Base-by-base conservation (phyloP, 2,797 vertebrate genomes). In the Epinephelus coioides region DNA sequence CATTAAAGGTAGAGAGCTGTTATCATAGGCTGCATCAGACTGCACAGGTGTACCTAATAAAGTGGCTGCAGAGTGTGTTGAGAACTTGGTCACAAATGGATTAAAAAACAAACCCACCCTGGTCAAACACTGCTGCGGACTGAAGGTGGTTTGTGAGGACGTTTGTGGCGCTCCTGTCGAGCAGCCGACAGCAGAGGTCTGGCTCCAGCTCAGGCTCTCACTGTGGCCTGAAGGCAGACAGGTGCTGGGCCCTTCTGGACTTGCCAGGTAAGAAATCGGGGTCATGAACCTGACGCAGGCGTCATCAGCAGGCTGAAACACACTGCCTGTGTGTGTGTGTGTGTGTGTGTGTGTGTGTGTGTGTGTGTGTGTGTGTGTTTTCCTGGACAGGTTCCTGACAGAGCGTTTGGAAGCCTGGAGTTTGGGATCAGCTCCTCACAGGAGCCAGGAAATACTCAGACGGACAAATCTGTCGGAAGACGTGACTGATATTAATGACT, bases 241-340 rank as follows among this genome's bases (percentile, higher is more conserved):
- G 86, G 86, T 86, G 82, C 69, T 57, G 72, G 50, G 34, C 61
- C 83, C 84, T 75, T 83, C 82, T 86, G 82, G 69, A 79, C 79
- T 23, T 25, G 51, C 25, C 72, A 83, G 80, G 78, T 79, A 67
- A 67, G 43, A 74, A 40, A 63, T 51, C 43, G 1, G 64, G 78
- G 88, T 70, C 60, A 2, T 5, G 62, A 62, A 59, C 71, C 63
- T 4, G 50, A 27, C 2, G 3, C n/a, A 5, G 51, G 11, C 44
- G 2, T 0, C n/a, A 14, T 53, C 46, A 7, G 47, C 23, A 0
- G 1, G 65, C 46, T 51, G 47, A 15, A 27, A 53, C 63, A 19
- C 21, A 27, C 40, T 44, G 54, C 73, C 64, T 4, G 15, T 11
- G 2, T 43, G 55, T 12, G 21, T 44, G 21, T 13, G 18, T 15